These are phyloP conservation scores for Pyrochroa serraticornis DNA, from an alignment of 2,888 invertebrate species.

Conservation along the genomic window DNA sequence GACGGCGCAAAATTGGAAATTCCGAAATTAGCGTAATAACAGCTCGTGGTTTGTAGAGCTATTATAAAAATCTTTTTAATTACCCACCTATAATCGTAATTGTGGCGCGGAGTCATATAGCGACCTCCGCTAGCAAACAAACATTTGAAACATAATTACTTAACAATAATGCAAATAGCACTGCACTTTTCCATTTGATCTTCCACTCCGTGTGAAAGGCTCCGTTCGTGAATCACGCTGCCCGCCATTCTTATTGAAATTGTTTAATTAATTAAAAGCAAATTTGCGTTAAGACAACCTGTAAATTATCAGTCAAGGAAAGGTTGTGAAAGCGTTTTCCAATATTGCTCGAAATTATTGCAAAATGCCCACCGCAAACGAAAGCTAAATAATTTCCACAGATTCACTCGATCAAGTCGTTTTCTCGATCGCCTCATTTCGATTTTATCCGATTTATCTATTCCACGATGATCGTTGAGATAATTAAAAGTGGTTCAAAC, in stretches of 20 bases:
- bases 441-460: background rate
- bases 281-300: no score
- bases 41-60: constrained; percentile 14
- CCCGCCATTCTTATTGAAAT: no score
- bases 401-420: background rate
- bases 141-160: constrained; percentile 14
- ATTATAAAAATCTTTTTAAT: constrained; percentile 25
- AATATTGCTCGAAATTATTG: no score
- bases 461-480: background rate
- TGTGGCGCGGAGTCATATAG: constrained; percentile 20
- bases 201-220: constrained; percentile 13
- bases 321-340: no score
- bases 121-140: constrained; percentile 28
- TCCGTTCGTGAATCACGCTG: constrained; percentile 2
- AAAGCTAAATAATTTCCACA: background rate
- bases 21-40: no score
- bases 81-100: constrained; percentile 11
- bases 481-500: constrained; percentile 1
- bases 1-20: no score
- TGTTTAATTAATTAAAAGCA: no score
- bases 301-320: no score
- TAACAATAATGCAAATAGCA: constrained; percentile 19
- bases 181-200: constrained; percentile 16
- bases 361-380: background rate
- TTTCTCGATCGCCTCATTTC: background rate